Conservation (phyloP, 2,797 vertebrate genomes). For the Coendou prehensilis region DNA sequence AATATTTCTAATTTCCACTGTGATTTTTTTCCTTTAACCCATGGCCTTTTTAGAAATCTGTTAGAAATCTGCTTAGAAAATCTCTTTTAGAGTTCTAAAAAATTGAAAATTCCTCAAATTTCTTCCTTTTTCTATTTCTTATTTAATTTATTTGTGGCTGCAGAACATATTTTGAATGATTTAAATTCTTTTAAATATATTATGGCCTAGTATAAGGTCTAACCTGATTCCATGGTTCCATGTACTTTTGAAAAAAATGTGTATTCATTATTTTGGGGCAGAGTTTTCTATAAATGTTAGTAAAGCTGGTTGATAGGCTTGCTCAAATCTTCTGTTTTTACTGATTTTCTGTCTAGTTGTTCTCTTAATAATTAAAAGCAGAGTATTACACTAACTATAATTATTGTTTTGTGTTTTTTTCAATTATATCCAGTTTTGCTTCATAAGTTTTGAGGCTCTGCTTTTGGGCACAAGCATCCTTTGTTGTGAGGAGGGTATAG, state of each 20-base stretch:
- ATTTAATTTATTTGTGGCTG: not conserved
- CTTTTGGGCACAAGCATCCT: too few relatives aligned
- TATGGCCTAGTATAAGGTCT: too few relatives aligned
- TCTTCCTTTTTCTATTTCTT: constrained; percentile 3
- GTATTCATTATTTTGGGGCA: not conserved
- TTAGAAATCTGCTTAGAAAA: not conserved
- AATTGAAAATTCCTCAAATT: not conserved
- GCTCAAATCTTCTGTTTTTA: not conserved
- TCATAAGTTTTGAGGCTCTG: not conserved
- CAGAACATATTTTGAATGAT: not conserved
- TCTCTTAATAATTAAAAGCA: not conserved
- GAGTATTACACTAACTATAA: not conserved
- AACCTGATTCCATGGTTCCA: not conserved
- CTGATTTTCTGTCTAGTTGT: not conserved
- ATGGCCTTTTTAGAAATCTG: not conserved
- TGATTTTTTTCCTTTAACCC: not conserved
- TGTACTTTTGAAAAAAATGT: not conserved
- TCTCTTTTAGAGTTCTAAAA: not conserved
- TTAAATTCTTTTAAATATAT: not conserved
- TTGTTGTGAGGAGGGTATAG: not conserved
- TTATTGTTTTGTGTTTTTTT: not conserved
- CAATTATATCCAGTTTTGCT: not conserved
- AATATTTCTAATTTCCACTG: not conserved
- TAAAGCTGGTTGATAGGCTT: not conserved
- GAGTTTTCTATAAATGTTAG: not conserved